Percentiles rank a stretch among this genome's conserved stretches.
These are phyloP conservation scores for Tiliacea citrago DNA, from an alignment of 2,888 invertebrate genomes.

Conservation along the genomic window DNA sequence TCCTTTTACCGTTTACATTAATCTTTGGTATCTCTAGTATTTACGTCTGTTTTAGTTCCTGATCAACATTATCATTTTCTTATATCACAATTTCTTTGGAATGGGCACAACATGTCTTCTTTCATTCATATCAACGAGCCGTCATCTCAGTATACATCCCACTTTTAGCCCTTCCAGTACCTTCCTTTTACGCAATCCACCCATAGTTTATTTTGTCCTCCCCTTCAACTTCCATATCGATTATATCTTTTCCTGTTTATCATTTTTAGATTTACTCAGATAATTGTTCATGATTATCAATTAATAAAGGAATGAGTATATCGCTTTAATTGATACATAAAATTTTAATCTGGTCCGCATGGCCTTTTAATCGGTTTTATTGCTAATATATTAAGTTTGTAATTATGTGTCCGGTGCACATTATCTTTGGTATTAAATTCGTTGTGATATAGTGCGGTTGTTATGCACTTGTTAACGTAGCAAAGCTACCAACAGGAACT, in stretches of 20 bases:
- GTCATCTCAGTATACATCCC: no score
- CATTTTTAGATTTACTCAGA: neutral
- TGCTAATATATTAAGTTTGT: constrained; percentile 48
- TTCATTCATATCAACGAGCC: neutral
- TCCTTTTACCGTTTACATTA: constrained; percentile 13
- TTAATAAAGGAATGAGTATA: constrained; percentile 13
- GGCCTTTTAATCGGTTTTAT: constrained; percentile 50
- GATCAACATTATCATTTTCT: neutral
- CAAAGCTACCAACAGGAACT: neutral
- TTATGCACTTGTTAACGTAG: constrained; percentile 27
- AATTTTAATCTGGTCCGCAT: constrained; percentile 51
- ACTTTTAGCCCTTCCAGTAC: no score
- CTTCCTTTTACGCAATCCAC: neutral
- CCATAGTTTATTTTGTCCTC: neutral
- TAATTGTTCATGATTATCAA: constrained; percentile 30
- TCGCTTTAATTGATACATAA: constrained; percentile 56
- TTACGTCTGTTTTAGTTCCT: neutral
- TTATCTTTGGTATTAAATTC: constrained; percentile 55
- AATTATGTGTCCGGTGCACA: constrained; percentile 41
- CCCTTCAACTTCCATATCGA: neutral
- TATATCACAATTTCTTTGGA: neutral
- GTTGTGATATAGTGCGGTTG: constrained; percentile 44
- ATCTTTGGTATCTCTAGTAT: neutral
- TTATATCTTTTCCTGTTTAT: neutral
- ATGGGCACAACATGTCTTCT: neutral